These are phyloP conservation scores for Columba guinea DNA, from an alignment of 2,797 vertebrate species.

Conservation along the genomic window DNA sequence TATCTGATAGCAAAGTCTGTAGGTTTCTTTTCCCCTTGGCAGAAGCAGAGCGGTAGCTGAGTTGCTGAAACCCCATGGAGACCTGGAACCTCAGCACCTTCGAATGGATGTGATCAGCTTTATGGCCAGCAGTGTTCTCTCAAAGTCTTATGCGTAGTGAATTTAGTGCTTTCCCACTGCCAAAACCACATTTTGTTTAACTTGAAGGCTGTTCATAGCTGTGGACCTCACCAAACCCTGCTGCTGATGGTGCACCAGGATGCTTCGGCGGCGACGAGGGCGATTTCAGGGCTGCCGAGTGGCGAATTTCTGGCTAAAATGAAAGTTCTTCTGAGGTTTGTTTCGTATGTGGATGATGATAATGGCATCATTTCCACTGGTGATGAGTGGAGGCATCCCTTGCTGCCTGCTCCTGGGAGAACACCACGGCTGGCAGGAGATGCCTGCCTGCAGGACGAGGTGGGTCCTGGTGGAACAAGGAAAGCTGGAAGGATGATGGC, in stretches of 20 bases:
- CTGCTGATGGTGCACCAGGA: not conserved
- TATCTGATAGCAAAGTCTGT: not conserved
- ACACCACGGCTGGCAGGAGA: not conserved
- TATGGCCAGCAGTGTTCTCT: not conserved
- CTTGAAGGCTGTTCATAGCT: not conserved
- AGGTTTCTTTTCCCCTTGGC: not conserved
- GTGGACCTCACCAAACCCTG: fast-evolving
- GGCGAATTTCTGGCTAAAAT: not conserved
- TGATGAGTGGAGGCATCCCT: not conserved
- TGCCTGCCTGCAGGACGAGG: not conserved
- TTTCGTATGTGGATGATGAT: not conserved
- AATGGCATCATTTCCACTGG: fast-evolving
- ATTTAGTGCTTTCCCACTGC: not conserved
- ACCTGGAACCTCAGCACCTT: not conserved
- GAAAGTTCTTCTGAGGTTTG: not conserved
- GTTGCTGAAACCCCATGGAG: not conserved
- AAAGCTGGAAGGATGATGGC: not conserved
- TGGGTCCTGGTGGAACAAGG: not conserved
- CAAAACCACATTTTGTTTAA: fast-evolving
- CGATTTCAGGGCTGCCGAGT: not conserved
- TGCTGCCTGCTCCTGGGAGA: not conserved
- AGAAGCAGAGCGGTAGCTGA: not conserved
- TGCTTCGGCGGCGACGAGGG: fast-evolving
- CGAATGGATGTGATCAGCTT: not conserved
- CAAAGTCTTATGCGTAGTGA: not conserved